Percentiles rank a stretch among this genome's conserved stretches.
These are phyloP conservation scores for Zeugodacus cucurbitae DNA, from an alignment of 1,140 invertebrate species.

Conservation along the genomic window DNA sequence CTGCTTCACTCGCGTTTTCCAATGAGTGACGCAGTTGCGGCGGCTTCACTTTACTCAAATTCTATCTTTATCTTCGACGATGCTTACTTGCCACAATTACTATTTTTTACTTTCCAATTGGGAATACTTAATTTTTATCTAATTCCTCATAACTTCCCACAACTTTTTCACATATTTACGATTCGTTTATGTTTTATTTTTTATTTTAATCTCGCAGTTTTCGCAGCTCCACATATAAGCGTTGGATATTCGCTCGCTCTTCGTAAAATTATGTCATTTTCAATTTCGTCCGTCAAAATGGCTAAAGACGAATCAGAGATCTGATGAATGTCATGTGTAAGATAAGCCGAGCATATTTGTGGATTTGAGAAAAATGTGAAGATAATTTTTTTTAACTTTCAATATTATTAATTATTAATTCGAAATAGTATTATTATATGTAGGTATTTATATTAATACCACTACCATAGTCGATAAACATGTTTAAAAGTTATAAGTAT, in stretches of 20 bases:
- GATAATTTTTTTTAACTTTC: too few relatives aligned
- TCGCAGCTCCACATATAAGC: neutral
- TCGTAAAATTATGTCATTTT: constrained; percentile 42
- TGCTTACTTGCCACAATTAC: neutral
- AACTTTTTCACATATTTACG: constrained; percentile 29
- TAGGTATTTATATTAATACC: too few relatives aligned
- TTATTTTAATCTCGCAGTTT: constrained; percentile 7
- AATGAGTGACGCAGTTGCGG: constrained; percentile 11
- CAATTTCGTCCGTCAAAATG: constrained; percentile 23
- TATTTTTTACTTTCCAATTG: neutral
- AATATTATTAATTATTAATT: too few relatives aligned
- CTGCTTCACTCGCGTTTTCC: neutral
- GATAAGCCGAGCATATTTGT: neutral
- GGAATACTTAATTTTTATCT: neutral
- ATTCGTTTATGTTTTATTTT: neutral
- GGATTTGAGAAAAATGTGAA: too few relatives aligned
- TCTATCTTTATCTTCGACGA: neutral
- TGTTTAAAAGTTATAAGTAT: too few relatives aligned
- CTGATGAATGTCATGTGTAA: neutral
- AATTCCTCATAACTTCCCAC: neutral
- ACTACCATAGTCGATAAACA: too few relatives aligned
- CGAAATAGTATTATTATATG: too few relatives aligned
- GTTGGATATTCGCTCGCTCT: neutral
- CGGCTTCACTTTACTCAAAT: neutral
- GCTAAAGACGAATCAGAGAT: neutral